Evolutionary conservation across 2,797 vertebrate genomes (phyloP), one percentile per base, ranked within the genome.

Genomic region (Argya squamiceps): DNA sequence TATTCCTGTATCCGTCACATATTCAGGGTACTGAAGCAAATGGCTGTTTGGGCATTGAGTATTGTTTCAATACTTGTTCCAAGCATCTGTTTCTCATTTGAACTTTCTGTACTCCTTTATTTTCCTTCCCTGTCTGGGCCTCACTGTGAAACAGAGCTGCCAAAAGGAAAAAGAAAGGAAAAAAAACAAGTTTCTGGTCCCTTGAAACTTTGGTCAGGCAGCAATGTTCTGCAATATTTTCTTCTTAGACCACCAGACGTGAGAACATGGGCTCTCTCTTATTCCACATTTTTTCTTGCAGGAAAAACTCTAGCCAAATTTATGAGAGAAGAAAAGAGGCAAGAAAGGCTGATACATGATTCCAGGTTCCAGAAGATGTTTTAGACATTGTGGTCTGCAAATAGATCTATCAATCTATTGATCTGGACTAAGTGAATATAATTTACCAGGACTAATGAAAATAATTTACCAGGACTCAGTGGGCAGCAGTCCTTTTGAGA

Each of bases 11-110:
- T 71, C 89, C 41, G 30, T 81, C 27, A n/a, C 8, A 3, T 53
- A 52, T 79, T 85, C 44, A 75, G 44, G 6, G 9, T 92, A 65
- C n/a, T 88, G 68, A 94, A 94, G 64, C 70, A 88, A 81, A 74
- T 47, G 64, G 29, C 26, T 84, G 11, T 65, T 77, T 26, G 21
- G 15, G 41, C 43, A 56, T 3, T 77, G 41, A 60, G 22, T 93
- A 36, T 78, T 81, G 23, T 62, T 94, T 91, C 56, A 85, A 55
- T 19, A 14, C 29, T 79, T 86, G 55, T 67, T 87, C 30, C 16
- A 39, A 70, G 59, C 81, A 94, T 93, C 84, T 96, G 96, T 79
- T 96, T 93, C 70, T 62, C 52, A 78, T 96, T 91, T 93, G 68
- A 92, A 47, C 50, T 83, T 89, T 78, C 69, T 77, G 17, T 88